Evolutionary conservation across 2,113 vertebrate genomes (phyloP), one percentile per base, ranked within the genome.

Genomic region (Acrocephalus kingi): DNA sequence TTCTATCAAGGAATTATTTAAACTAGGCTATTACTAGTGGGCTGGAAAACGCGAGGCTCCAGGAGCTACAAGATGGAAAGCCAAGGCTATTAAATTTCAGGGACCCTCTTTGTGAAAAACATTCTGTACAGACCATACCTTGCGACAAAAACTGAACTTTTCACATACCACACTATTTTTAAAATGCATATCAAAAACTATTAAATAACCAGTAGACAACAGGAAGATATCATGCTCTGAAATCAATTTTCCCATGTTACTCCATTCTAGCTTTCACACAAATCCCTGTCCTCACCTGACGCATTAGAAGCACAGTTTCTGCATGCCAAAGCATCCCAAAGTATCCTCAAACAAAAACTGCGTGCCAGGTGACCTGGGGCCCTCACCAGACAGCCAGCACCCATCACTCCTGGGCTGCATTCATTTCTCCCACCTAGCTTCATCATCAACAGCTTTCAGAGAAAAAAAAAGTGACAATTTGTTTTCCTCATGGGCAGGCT

Each of bases 161-260:
- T 64, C 49, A 37, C n/a, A 16, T 5, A 7, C 11, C 30, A 9
- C 1, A 0, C 23, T 59, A 5, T 51, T 91, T 91, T 86, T 43
- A 51, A 72, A 83, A 35, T 2, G 0, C 12, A 0, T 31, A 19
- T 30, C 0, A 2, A 76, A 89, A 72, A 4, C 0, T 0, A 14
- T 61, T 30, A 23, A 24, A 22, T 9, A 28, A 46, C n/a, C 75
- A 54, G 64, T 3, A 63, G 67, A 15, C 25, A 49, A 45, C 8
- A 49, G 66, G 51, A 58, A 74, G 43, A 27, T n/a, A 14, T 0
- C 5, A 3, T 10, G 19, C 28, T 54, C 58, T 56, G 61, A 84
- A 80, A 89, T 31, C 43, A 27, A 1, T 28, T 52, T 87, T 56
- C 25, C 8, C 46, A 45, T 6, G 0, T 4, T 51, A 21, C 35